A percentile compares a stretch with the other conserved stretches of the same genome.
Conservation (phyloP, 2,113 vertebrate species). For the Hippocampus comes region DNA sequence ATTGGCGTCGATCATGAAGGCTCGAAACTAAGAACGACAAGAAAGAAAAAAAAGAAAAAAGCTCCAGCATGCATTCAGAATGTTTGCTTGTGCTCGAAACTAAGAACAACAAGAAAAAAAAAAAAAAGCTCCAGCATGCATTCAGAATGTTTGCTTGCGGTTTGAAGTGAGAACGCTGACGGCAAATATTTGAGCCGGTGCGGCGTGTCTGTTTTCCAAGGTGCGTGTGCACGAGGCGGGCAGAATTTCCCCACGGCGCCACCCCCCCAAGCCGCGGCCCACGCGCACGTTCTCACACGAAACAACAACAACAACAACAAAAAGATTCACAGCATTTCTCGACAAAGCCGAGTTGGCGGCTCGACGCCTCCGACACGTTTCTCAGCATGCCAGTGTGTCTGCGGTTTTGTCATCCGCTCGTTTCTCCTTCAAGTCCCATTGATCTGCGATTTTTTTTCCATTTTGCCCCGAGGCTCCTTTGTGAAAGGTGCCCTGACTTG, state of each 20-base stretch:
- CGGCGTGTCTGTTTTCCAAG: conserved; percentile 11
- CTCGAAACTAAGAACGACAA: neutral
- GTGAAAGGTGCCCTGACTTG: conserved; percentile 44
- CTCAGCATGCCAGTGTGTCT: neutral
- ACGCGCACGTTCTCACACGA: neutral
- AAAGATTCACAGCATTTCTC: neutral
- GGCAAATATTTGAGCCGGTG: conserved; percentile 4
- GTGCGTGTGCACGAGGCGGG: conserved; percentile 5
- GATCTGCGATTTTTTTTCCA: conserved; percentile 62
- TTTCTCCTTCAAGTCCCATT: conserved; percentile 19
- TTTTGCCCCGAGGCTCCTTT: conserved; percentile 45
- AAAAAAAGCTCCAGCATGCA: neutral
- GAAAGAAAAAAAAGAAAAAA: neutral
- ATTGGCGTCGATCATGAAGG: neutral
- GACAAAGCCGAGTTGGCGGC: neutral
- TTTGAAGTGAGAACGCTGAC: neutral
- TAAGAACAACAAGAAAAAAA: neutral
- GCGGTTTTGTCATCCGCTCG: neutral
- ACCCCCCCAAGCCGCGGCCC: neutral
- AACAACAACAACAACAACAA: neutral
- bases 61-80: neutral
- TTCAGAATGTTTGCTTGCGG: neutral
- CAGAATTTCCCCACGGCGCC: neutral
- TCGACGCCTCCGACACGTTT: neutral
- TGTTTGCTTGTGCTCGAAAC: too few relatives aligned